A percentile compares a stretch with the other conserved stretches of the same genome.
Evolutionary conservation across 1,140 invertebrate species (phyloP).

Genomic region (Bemisia tabaci): DNA sequence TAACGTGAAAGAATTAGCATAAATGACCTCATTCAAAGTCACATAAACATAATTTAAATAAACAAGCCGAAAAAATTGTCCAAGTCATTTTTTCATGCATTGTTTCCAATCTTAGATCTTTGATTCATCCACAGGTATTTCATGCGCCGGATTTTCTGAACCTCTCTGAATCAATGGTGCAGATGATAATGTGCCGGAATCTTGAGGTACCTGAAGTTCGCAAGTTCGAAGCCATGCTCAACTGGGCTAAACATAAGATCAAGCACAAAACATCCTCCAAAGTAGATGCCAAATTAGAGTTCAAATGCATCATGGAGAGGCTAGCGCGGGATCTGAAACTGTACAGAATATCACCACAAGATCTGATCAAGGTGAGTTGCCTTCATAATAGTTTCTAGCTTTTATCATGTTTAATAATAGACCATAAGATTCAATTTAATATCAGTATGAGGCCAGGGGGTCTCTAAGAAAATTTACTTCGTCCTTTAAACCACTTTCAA

Average conservation of each 20-base stretch:
- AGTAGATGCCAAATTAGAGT: conserved; percentile 72
- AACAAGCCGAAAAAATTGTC: too few relatives aligned
- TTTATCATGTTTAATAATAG: neutral
- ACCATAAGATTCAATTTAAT: too few relatives aligned
- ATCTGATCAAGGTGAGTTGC: conserved; percentile 63
- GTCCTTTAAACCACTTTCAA: neutral
- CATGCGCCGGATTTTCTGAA: conserved; percentile 67
- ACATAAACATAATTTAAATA: too few relatives aligned
- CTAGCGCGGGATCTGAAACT: conserved; percentile 76
- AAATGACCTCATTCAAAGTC: too few relatives aligned
- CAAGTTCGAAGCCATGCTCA: conserved; percentile 87
- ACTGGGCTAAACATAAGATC: conserved; percentile 74
- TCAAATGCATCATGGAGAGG: conserved; percentile 82
- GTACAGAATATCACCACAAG: conserved; percentile 80
- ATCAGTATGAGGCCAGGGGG: neutral
- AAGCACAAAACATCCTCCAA: conserved; percentile 56
- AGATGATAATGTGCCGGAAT: conserved; percentile 65
- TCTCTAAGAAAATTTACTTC: neutral
- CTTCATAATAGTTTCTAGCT: neutral
- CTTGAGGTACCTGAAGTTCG: conserved; percentile 75
- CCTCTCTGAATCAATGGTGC: conserved; percentile 82
- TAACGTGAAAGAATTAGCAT: too few relatives aligned
- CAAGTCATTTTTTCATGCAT: too few relatives aligned
- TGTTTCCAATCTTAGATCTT: too few relatives aligned
- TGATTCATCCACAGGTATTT: conserved; percentile 61